These are phyloP conservation scores for Camponotus pennsylvanicus DNA, from an alignment of 1,140 invertebrate genomes.

Conservation along the genomic window DNA sequence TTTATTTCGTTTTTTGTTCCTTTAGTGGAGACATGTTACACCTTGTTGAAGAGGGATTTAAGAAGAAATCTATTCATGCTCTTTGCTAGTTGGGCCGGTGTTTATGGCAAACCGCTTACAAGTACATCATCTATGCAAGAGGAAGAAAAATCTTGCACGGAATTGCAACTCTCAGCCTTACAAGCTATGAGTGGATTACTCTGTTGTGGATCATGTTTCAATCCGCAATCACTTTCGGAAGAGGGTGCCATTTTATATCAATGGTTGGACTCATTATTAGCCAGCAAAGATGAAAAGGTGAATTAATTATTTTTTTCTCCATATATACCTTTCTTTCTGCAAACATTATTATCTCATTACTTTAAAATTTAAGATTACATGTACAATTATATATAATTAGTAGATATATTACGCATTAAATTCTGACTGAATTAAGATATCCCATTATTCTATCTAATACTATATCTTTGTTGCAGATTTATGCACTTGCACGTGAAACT, in stretches of 20 bases:
- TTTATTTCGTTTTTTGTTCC: conserved; percentile 71
- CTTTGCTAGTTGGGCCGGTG: conserved; percentile 97
- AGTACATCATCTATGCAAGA: conserved; percentile 78
- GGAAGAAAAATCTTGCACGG: conserved; percentile 86
- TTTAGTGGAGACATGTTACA: conserved; percentile 94
- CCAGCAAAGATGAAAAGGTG: conserved; percentile 96
- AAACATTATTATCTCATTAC: neutral
- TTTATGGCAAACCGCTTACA: conserved; percentile 89
- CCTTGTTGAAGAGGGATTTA: conserved; percentile 94
- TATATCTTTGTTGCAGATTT: conserved; percentile 89
- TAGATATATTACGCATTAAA: neutral
- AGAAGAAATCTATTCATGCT: conserved; percentile 95
- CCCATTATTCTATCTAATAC: conserved; percentile 60
- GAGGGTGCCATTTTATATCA: conserved; percentile 96
- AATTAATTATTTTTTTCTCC: conserved; percentile 31
- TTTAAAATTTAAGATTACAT: neutral
- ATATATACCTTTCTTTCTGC: neutral
- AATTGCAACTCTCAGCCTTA: conserved; percentile 90
- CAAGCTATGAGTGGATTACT: conserved; percentile 98
- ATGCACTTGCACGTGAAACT: conserved; percentile 96
- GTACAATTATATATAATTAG: neutral
- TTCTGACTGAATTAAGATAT: neutral
- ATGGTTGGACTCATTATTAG: conserved; percentile 96
- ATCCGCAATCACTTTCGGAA: conserved; percentile 92
- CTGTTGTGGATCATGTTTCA: conserved; percentile 98